Evolutionary conservation across 37 sponge, comb jelly and placozoan genomes (phyloP).

Genomic region (Aphrocallistes beatrix): DNA sequence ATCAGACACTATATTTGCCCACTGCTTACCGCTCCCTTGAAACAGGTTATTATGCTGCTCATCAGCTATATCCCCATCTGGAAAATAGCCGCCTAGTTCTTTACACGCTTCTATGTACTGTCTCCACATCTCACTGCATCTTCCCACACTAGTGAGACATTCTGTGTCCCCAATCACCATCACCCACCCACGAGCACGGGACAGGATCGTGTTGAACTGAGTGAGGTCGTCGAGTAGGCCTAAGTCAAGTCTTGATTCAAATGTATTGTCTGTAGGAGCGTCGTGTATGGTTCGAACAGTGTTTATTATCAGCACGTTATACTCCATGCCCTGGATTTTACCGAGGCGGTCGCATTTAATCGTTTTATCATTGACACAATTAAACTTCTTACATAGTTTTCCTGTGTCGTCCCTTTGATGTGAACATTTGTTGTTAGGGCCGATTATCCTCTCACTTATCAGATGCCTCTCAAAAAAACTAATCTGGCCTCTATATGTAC

Average conservation of each 20-base stretch:
- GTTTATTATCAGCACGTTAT: neutral
- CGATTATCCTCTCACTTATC: neutral
- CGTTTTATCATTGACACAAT: neutral
- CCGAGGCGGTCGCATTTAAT: neutral
- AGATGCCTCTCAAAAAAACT: neutral
- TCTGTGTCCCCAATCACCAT: neutral
- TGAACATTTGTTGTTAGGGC: too few relatives aligned
- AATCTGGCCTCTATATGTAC: neutral
- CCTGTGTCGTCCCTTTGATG: neutral
- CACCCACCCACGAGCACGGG: neutral
- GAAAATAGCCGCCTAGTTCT: neutral
- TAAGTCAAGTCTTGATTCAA: neutral
- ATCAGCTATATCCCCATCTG: neutral
- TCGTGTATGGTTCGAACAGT: neutral
- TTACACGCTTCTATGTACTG: neutral
- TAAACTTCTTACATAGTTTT: neutral
- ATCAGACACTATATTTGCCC: neutral
- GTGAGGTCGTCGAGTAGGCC: neutral
- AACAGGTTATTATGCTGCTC: neutral
- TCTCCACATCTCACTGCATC: neutral
- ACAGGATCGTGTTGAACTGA: neutral
- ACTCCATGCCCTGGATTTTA: neutral
- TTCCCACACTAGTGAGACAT: neutral
- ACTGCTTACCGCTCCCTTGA: neutral
- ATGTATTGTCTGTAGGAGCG: neutral